A percentile compares a stretch with the other conserved stretches of the same genome.
These are phyloP conservation scores for Melopsittacus undulatus DNA, from an alignment of 2,797 vertebrate species.

Conservation along the genomic window DNA sequence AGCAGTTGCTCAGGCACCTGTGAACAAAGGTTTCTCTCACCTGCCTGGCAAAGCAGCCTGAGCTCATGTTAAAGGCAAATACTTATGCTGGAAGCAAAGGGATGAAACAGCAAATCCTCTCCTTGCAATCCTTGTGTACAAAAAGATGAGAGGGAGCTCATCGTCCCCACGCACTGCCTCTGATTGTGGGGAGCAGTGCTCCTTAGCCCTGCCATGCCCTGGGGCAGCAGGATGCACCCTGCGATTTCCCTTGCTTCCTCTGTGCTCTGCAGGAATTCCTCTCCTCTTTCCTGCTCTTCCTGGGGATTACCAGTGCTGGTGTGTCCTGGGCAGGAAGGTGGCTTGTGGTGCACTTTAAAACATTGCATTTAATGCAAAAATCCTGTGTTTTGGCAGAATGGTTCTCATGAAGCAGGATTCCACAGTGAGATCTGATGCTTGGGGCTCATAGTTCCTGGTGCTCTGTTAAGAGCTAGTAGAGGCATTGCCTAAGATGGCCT, in stretches of 20 bases:
- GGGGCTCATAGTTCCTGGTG: not conserved
- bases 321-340: not conserved
- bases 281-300: not conserved
- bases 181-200: not conserved
- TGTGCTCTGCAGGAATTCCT: not conserved
- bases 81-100: not conserved
- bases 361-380: not conserved
- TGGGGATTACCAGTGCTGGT: not conserved
- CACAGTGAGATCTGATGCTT: not conserved
- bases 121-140: not conserved
- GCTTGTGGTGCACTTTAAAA: not conserved
- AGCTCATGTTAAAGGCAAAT: not conserved
- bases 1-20: not conserved
- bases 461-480: not conserved
- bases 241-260: not conserved
- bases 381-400: not conserved
- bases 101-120: not conserved
- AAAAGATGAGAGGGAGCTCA: not conserved
- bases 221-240: not conserved
- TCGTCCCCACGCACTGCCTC: not conserved
- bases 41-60: not conserved
- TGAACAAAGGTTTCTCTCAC: not conserved
- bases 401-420: not conserved
- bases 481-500: not conserved
- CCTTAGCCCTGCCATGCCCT: accelerated